Evolutionary conservation across 2,888 invertebrate species (phyloP).

Genomic region (Monochamus alternatus): DNA sequence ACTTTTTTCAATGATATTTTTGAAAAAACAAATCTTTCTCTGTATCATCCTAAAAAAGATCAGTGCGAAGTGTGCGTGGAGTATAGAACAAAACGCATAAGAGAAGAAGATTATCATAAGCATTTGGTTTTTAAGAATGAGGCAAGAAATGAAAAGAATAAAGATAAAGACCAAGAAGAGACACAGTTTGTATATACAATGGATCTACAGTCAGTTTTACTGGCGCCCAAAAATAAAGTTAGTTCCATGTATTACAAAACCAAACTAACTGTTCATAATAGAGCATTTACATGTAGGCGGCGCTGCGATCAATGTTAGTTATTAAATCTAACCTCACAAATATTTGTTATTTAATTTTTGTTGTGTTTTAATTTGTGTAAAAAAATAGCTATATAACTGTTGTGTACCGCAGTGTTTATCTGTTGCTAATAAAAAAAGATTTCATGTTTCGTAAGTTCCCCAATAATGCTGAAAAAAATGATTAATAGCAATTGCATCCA

Average conservation of each 20-base stretch:
- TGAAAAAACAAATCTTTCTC: slow-evolving; percentile 4
- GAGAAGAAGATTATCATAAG: background rate
- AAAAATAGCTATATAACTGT: too few relatives aligned
- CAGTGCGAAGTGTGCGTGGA: slow-evolving; percentile 5
- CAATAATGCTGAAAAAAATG: too few relatives aligned
- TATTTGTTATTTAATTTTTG: too few relatives aligned
- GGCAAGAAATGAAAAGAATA: slow-evolving; percentile 35
- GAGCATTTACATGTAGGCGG: too few relatives aligned
- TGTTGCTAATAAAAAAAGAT: too few relatives aligned
- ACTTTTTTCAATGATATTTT: too few relatives aligned
- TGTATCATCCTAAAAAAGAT: slow-evolving; percentile 13
- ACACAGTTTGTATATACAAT: slow-evolving; percentile 40
- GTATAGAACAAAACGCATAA: background rate
- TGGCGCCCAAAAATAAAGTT: slow-evolving; percentile 43
- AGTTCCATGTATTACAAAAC: slow-evolving; percentile 39
- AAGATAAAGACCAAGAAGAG: slow-evolving; percentile 37
- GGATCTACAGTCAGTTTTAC: slow-evolving; percentile 45
- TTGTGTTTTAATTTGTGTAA: too few relatives aligned
- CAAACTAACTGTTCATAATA: slow-evolving; percentile 43
- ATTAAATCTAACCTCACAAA: too few relatives aligned
- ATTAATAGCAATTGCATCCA: too few relatives aligned
- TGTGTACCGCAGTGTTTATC: too few relatives aligned
- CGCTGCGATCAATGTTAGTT: too few relatives aligned
- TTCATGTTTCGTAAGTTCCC: too few relatives aligned
- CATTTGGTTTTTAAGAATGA: background rate